phyloP scores from a whole-genome alignment of 2,113 vertebrate genomes.

The Bos javanicus region DNA sequence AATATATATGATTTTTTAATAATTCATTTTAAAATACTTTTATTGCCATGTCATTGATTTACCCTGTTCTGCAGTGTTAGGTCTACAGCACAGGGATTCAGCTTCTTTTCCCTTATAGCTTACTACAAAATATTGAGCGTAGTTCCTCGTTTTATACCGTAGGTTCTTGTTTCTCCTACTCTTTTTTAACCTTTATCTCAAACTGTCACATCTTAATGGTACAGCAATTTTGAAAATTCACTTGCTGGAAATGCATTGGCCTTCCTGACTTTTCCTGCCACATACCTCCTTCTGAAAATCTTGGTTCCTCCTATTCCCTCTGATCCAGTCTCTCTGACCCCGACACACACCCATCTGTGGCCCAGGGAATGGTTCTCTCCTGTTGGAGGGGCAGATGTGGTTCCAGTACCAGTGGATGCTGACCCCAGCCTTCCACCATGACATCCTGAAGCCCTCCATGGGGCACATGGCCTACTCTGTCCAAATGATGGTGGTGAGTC shows the following conservation, averaged over 20 bases:
- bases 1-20: not conserved
- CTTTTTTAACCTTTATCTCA: not conserved
- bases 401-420: not conserved
- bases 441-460: conserved; percentile 88
- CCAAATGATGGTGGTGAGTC: conserved; percentile 86
- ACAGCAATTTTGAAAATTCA: not conserved
- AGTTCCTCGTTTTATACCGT: not conserved
- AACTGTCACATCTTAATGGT: not conserved
- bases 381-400: conserved; percentile 64
- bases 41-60: not conserved
- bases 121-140: not conserved
- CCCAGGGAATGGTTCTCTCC: conserved; percentile 87
- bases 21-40: not conserved
- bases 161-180: not conserved
- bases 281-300: not conserved
- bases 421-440: conserved; percentile 91
- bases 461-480: conserved; percentile 84
- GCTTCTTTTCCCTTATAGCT: not conserved
- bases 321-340: fast-evolving
- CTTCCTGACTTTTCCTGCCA: not conserved
- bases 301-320: not conserved
- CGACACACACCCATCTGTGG: not conserved
- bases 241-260: not conserved
- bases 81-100: not conserved
- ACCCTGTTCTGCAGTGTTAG: not conserved